Percentiles rank a stretch among this genome's conserved stretches.
Conservation (phyloP, 2,113 vertebrate genomes). For the Egretta garzetta region DNA sequence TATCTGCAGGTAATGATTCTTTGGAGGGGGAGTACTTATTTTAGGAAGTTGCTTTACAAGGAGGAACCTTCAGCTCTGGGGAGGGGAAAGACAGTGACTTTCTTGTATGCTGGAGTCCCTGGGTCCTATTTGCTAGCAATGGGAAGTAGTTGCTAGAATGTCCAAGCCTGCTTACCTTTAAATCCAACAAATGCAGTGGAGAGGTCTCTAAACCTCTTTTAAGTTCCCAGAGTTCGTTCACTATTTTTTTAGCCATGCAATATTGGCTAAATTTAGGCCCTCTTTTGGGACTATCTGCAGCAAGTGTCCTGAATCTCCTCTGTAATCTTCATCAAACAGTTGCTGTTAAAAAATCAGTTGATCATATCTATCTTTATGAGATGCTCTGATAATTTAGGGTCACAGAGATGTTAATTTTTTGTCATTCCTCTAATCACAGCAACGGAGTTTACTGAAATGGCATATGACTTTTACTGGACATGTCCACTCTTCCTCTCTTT, state of each 20-base stretch:
- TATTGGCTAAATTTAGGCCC: not conserved
- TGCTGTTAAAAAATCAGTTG: not conserved
- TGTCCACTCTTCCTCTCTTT: not conserved
- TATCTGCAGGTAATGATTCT: conserved; percentile 72
- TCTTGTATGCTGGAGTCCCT: not conserved
- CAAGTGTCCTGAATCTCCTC: not conserved
- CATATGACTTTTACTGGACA: not conserved
- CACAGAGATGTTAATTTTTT: not conserved
- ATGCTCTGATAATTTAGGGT: not conserved
- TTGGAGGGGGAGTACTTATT: not conserved
- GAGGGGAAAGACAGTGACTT: not conserved
- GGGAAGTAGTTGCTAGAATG: not conserved
- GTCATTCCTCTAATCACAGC: not conserved
- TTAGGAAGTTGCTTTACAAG: not conserved
- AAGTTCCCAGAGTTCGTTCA: not conserved
- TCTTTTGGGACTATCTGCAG: not conserved
- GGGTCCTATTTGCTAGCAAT: not conserved
- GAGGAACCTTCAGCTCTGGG: not conserved
- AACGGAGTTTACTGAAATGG: not conserved
- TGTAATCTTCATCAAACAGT: not conserved
- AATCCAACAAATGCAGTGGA: not conserved
- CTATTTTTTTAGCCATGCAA: not conserved
- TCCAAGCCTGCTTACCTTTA: not conserved
- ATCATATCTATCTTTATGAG: not conserved
- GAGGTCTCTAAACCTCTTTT: not conserved